These are phyloP conservation scores for Ameiurus melas DNA, from an alignment of 2,113 vertebrate genomes.

Conservation along the genomic window DNA sequence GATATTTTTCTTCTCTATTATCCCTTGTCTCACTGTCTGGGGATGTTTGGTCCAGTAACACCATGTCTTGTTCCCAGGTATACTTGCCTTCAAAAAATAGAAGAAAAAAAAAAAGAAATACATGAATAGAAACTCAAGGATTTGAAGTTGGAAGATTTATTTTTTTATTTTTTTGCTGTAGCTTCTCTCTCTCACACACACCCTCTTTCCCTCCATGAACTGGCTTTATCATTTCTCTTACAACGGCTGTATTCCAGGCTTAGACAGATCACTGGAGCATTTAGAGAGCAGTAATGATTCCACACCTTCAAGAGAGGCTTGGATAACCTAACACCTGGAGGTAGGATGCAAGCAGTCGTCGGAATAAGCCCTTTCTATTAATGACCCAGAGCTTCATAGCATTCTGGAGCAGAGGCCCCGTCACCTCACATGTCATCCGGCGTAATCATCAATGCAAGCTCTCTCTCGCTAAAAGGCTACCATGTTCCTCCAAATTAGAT, in stretches of 20 bases:
- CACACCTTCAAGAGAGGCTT: constrained; percentile 52
- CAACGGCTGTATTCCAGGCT: constrained; percentile 66
- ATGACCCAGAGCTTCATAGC: constrained; percentile 47
- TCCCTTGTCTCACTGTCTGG: constrained; percentile 32
- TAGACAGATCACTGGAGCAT: constrained; percentile 64
- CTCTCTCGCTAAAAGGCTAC: constrained; percentile 45
- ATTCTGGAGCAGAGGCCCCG: constrained; percentile 40
- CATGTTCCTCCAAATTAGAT: constrained; percentile 60
- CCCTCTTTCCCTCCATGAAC: neutral
- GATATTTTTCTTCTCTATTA: constrained; percentile 44
- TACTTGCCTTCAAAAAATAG: constrained; percentile 23
- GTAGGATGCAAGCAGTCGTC: constrained; percentile 26
- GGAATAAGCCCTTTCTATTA: constrained; percentile 26
- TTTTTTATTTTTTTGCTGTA: constrained; percentile 54
- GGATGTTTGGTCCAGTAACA: constrained; percentile 48
- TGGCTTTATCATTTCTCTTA: constrained; percentile 54
- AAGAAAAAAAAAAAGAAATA: constrained; percentile 22
- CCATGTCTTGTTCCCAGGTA: constrained; percentile 33
- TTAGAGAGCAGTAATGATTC: constrained; percentile 60
- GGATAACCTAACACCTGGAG: constrained; percentile 40
- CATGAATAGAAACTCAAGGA: constrained; percentile 50
- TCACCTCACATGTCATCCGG: constrained; percentile 29
- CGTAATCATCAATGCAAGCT: constrained; percentile 52
- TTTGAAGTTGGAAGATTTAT: constrained; percentile 34
- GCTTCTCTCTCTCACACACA: neutral